Conservation (phyloP, 2,113 vertebrate species). For the Eulemur rufifrons region DNA sequence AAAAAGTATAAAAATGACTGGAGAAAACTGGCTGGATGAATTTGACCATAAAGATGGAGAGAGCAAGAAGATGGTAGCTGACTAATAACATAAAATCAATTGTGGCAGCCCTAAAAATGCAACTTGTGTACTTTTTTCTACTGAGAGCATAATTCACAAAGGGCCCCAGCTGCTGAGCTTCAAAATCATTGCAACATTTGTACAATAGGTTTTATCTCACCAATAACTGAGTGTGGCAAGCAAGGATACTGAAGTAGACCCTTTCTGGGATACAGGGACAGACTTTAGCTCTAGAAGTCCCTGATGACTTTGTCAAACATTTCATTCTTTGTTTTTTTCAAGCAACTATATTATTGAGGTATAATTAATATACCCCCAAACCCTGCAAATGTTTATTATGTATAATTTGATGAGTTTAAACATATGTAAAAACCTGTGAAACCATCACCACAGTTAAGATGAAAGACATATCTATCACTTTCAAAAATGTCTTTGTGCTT, state of each 20-base stretch:
- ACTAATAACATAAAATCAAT: too few relatives aligned
- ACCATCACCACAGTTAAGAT: too few relatives aligned
- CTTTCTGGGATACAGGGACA: neutral
- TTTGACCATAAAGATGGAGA: neutral
- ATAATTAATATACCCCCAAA: neutral
- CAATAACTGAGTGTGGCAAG: neutral
- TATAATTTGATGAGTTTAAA: neutral
- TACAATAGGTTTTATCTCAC: neutral
- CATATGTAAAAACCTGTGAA: neutral
- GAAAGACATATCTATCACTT: neutral
- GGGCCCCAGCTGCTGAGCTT: neutral
- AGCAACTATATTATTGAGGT: neutral
- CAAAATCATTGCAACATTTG: neutral
- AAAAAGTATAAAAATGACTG: neutral
- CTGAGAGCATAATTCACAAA: neutral
- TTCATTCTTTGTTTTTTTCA: neutral
- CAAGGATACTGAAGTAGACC: neutral
- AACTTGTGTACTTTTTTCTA: neutral
- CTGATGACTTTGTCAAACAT: neutral
- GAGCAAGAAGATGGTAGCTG: neutral
- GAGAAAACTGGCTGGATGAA: neutral
- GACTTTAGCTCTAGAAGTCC: neutral
- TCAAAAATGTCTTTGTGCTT: neutral
- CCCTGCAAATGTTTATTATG: neutral
- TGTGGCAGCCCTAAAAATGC: neutral